Conservation (phyloP, 1,140 invertebrate genomes). For the Bradynema listronoti region DNA sequence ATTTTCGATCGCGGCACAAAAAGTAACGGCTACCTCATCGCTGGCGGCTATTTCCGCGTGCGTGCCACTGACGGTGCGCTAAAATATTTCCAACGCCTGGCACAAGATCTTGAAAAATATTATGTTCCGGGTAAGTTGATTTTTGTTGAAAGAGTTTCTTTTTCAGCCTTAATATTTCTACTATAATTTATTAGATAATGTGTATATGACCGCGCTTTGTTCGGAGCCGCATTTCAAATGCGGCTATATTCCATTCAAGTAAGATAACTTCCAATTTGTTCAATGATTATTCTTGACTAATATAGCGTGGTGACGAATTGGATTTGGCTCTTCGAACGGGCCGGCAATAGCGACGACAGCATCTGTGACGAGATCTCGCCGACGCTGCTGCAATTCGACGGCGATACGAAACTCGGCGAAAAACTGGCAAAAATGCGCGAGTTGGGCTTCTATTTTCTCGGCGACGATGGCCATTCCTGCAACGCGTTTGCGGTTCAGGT, state of each 20-base stretch:
- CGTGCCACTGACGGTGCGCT: slow-evolving; percentile 15
- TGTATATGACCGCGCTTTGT: slow-evolving; percentile 36
- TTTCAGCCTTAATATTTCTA: no score
- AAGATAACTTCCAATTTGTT: slow-evolving; percentile 6
- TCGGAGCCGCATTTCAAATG: slow-evolving; percentile 20
- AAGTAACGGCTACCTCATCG: slow-evolving; percentile 28
- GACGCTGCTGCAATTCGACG: slow-evolving; percentile 50
- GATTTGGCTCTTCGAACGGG: slow-evolving; percentile 52
- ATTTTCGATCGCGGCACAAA: slow-evolving; percentile 40
- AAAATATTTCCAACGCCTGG: slow-evolving; percentile 23
- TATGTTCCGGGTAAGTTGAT: slow-evolving; percentile 30
- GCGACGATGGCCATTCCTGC: slow-evolving; percentile 36
- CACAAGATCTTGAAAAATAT: slow-evolving; percentile 17
- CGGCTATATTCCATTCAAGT: slow-evolving; percentile 37
- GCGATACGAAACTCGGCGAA: slow-evolving; percentile 52
- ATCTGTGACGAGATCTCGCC: slow-evolving; percentile 34
- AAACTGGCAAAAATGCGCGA: slow-evolving; percentile 45
- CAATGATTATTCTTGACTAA: not conserved
- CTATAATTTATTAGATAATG: no score
- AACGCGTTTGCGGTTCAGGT: slow-evolving; percentile 38
- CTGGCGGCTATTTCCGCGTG: slow-evolving; percentile 37
- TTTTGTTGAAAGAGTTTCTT: no score
- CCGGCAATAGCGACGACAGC: not conserved
- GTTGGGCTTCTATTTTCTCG: slow-evolving; percentile 53
- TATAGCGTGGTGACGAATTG: slow-evolving; percentile 51